Evolutionary conservation across 2,797 vertebrate species (phyloP).

Genomic region (Sebastes miniatus): DNA sequence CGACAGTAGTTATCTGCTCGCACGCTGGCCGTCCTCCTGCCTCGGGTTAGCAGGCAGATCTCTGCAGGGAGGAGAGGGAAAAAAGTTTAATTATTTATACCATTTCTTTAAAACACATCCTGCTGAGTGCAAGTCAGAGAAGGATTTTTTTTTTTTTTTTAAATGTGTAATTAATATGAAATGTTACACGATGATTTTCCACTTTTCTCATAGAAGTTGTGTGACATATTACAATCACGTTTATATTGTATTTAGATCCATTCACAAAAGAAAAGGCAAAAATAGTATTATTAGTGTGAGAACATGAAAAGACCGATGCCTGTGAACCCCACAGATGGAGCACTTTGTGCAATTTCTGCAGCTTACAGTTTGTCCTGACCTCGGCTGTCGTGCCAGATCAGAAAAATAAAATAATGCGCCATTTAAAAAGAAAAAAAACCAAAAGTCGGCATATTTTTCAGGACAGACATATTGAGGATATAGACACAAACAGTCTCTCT

Average conservation of each 20-base stretch:
- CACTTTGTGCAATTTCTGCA: constrained; percentile 81
- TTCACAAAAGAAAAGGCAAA: constrained; percentile 51
- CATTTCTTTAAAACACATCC: constrained; percentile 2
- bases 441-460: constrained; percentile 58
- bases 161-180: background rate
- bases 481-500: constrained; percentile 17
- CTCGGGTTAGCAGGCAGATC: constrained; percentile 95
- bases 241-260: constrained; percentile 21
- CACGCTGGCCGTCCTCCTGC: constrained; percentile 94
- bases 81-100: background rate
- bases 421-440: constrained; percentile 60
- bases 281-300: constrained; percentile 47
- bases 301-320: constrained; percentile 54
- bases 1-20: constrained; percentile 96
- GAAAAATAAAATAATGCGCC: constrained; percentile 74
- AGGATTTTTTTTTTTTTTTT: background rate
- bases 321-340: constrained; percentile 76
- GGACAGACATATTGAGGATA: constrained; percentile 62
- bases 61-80: constrained; percentile 79
- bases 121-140: constrained; percentile 10
- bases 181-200: background rate
- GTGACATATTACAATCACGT: background rate
- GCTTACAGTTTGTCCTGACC: constrained; percentile 78
- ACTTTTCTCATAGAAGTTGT: background rate
- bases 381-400: constrained; percentile 74